These are phyloP conservation scores for Mamestra configurata DNA, from an alignment of 1,140 invertebrate species.

Conservation along the genomic window DNA sequence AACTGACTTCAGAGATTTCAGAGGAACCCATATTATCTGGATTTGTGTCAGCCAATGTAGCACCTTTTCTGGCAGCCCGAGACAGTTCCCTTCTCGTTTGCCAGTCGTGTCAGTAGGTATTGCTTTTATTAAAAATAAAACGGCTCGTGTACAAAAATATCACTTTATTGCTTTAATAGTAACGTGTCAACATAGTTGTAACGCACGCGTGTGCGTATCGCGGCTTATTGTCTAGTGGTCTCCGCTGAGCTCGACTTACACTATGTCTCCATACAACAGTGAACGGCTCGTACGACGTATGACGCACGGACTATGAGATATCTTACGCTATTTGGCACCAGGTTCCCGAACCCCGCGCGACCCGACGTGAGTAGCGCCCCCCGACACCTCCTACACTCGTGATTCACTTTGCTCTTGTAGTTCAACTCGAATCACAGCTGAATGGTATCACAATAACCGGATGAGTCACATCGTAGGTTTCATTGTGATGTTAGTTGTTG, in stretches of 20 bases:
- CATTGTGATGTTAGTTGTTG: no score
- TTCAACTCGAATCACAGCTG: slow-evolving; percentile 35
- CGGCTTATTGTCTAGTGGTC: slow-evolving; percentile 68
- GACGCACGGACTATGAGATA: slow-evolving; percentile 4
- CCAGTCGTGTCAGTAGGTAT: no score
- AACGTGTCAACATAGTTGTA: slow-evolving; percentile 12
- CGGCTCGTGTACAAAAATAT: slow-evolving; percentile 76
- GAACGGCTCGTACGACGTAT: slow-evolving; percentile 2
- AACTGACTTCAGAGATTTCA: no score
- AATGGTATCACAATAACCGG: slow-evolving; percentile 8
- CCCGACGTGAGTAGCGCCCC: no score
- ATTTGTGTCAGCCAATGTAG: no score
- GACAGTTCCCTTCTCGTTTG: no score
- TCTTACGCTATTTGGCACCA: slow-evolving; percentile 75
- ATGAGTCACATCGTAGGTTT: neutral
- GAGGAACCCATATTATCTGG: no score
- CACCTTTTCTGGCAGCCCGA: no score
- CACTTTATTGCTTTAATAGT: slow-evolving; percentile 74
- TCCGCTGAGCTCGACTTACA: neutral
- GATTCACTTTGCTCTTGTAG: neutral
- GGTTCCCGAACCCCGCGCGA: neutral
- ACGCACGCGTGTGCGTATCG: slow-evolving; percentile 38
- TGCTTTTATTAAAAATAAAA: slow-evolving; percentile 45
- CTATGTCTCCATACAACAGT: slow-evolving; percentile 14
- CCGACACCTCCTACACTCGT: neutral